Evolutionary conservation across 2,797 vertebrate species (phyloP).

Genomic region (Gobionotothen gibberifrons): DNA sequence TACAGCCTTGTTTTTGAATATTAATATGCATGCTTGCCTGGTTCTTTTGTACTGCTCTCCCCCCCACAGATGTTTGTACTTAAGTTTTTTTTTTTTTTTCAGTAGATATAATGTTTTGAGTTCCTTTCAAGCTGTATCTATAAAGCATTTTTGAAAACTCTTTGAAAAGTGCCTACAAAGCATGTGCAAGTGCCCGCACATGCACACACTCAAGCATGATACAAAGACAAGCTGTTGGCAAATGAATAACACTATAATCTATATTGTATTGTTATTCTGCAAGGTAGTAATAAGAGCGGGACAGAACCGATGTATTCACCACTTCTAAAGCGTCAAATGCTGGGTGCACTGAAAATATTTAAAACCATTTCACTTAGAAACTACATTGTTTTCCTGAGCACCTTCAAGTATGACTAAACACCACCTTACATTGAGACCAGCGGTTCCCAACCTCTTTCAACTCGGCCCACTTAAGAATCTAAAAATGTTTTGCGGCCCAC

Average conservation of each 20-base stretch:
- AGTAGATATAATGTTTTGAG: neutral
- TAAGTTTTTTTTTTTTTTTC: neutral
- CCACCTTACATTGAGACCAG: neutral
- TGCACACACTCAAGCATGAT: neutral
- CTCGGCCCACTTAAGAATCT: no score
- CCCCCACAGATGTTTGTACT: neutral
- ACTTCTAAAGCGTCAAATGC: neutral
- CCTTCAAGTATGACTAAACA: neutral
- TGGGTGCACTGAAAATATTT: neutral
- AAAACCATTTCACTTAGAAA: slow-evolving; percentile 4
- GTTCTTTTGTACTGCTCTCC: neutral
- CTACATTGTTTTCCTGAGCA: neutral
- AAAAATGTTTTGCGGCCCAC: no score
- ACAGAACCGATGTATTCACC: neutral
- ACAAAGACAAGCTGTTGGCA: neutral
- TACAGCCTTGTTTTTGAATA: slow-evolving; percentile 1
- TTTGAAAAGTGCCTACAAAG: slow-evolving; percentile 21
- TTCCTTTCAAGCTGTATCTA: slow-evolving; percentile 19
- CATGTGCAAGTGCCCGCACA: neutral
- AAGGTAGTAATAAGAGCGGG: neutral
- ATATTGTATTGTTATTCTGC: slow-evolving; percentile 11
- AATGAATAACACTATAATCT: neutral
- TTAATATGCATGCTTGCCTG: neutral
- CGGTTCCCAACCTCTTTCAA: no score
- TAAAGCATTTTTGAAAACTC: slow-evolving; percentile 33